Evolutionary conservation across 2,888 invertebrate genomes (phyloP), one percentile per base, ranked within the genome.

Genomic region (Penaeus monodon): DNA sequence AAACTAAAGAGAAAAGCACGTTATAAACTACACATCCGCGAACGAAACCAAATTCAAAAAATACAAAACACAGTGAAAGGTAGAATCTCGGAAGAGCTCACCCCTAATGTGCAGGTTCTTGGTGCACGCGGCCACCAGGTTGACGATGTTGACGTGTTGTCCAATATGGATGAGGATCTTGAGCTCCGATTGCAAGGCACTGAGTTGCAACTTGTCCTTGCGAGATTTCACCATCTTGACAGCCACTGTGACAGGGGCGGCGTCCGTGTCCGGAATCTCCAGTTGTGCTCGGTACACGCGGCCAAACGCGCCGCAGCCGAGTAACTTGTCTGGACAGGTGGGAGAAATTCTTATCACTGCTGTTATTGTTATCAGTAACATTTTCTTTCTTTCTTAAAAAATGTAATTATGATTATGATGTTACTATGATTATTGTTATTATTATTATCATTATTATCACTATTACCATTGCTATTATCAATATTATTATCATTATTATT

Each of bases 111-210:
- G 70, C 3, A 98, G 95, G 92, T 97, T 96, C 92, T 96, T 96
- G 0, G 98, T 98, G 90, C 97, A 97, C n/a, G 98, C 98, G 73
- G 99, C 99, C 29, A 99, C 94, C 77, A 99, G 94, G 93, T 98
- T 98, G 2, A 99, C 97, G 70, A 99, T 97, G 92, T 99, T 99
- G 77, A 98, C 93, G 93, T 99, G 98, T 91, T 96, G 96, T 0
- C 98, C 98, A 90, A 99, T 94, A 93, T 99, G 98, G 10, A 97
- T 96, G 96, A 99, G 96, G 88, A 99, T 98, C 93, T 99, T 99
- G 33, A 99, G 93, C 92, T 99, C 99, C 0, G 97, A 97, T 63
- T 97, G 96, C 74, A 99, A 93, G 0, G 98, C 97, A 92, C 96
- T 96, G 89, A 98, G 96, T 91, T 96, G 96, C 90, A 95, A 95